phyloP scores from a whole-genome alignment of 2,113 vertebrate genomes.

The Xyliphius kryptos region DNA sequence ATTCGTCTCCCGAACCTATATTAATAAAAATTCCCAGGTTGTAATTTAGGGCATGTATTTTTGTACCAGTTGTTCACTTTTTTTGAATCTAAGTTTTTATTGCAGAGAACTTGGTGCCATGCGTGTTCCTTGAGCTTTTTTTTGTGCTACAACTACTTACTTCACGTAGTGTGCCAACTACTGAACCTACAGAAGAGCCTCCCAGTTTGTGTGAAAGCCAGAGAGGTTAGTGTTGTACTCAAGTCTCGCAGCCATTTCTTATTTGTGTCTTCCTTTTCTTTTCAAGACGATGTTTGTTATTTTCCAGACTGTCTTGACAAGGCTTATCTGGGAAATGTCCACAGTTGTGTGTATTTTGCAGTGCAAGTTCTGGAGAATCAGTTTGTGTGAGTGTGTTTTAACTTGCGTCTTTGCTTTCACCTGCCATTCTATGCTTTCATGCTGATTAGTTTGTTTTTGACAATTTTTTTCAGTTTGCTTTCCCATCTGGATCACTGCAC shows the following conservation, averaged over 20 bases:
- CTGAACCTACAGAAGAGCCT: conserved; percentile 39
- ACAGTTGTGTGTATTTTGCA: conserved; percentile 96
- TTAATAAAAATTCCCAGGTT: no score
- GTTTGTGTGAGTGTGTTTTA: conserved; percentile 78
- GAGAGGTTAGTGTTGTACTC: conserved; percentile 47
- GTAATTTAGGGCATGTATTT: no score
- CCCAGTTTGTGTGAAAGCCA: conserved; percentile 36
- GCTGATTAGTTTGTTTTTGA: no score
- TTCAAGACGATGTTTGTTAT: background rate
- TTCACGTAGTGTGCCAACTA: conserved; percentile 59
- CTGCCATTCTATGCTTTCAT: no score
- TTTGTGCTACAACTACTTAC: conserved; percentile 92
- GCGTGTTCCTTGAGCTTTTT: conserved; percentile 93
- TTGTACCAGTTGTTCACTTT: background rate
- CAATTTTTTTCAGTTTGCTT: conserved; percentile 68
- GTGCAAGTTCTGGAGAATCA: conserved; percentile 85
- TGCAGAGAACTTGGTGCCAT: conserved; percentile 91
- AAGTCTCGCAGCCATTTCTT: background rate
- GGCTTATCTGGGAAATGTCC: conserved; percentile 78
- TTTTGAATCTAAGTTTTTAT: background rate
- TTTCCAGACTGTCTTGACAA: conserved; percentile 69
- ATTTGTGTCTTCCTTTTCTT: background rate
- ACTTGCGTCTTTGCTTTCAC: no score
- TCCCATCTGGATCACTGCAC: conserved; percentile 83
- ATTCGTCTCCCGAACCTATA: no score